Base-by-base conservation (phyloP, 2,797 vertebrate genomes). In the Leptatherina wallacei region DNA sequence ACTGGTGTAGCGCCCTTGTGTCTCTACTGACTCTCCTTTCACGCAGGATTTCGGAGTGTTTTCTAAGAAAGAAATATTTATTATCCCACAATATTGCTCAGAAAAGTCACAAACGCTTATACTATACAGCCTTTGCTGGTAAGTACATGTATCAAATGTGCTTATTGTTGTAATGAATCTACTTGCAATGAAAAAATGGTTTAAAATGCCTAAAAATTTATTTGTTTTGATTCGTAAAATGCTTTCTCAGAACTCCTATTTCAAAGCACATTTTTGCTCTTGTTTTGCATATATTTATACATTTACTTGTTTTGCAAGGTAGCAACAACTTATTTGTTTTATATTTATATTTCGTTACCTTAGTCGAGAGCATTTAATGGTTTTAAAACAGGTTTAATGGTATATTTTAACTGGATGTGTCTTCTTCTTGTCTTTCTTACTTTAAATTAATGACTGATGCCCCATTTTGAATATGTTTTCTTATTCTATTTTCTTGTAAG, bases 71-170 rank as follows among this genome's bases (percentile, higher is more conserved):
- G 18, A 3, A 18, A 10, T 18, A 13, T 51, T 57, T 56, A 20
- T 67, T 22, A 32, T 44, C 52, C 27, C 27, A n/a, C 36, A 14
- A 2, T 13, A 35, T 3, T 56, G 52, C 51, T 4, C 29, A 33
- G 32, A 38, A 55, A 74, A 77, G 7, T 55, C 38, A 24, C 2
- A 12, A n/a, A 61, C 61, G 3, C 2, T 13, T n/a, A n/a, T n/a
- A n/a, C n/a, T 38, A 38, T 52, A 12, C 42, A 44, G 0, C 54
- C 11, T 64, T 52, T 49, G 14, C 47, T 35, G 73, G 84, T 90
- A 71, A 83, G 87, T 82, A 32, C 7, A 27, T 4, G 24, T 14
- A 4, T 3, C n/a, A 12, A 29, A 13, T 27, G 4, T 27, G 22
- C 11, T 24, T 13, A 6, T 42, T 42, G 12, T 42, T 42, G 16